phyloP scores from a whole-genome alignment of 1,140 invertebrate species.

The Liolophura sinensis region DNA sequence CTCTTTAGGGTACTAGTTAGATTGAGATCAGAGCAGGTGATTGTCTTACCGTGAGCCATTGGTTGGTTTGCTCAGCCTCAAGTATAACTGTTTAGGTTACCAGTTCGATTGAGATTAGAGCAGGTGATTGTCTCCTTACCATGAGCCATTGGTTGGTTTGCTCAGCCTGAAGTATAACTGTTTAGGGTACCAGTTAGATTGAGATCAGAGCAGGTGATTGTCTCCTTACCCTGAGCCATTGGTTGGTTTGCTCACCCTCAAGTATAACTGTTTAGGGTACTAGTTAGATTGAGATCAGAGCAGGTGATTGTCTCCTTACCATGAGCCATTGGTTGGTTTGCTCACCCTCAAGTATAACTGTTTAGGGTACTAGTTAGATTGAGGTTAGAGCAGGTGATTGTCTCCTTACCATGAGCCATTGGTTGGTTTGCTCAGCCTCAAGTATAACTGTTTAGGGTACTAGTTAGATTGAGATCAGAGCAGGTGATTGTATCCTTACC shows the following conservation, averaged over 20 bases:
- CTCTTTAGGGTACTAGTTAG: constrained; percentile 47
- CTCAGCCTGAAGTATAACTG: constrained; percentile 44
- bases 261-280: constrained; percentile 50
- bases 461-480: constrained; percentile 30
- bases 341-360: constrained; percentile 44
- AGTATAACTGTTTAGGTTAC: constrained; percentile 50
- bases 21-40: constrained; percentile 31
- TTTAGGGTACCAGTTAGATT: constrained; percentile 44
- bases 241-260: constrained; percentile 35
- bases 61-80: constrained; percentile 35
- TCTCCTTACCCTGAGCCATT: no score
- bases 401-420: no score
- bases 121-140: no score
- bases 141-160: constrained; percentile 40
- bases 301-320: no score
- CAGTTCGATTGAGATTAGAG: constrained; percentile 29
- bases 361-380: constrained; percentile 44
- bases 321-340: constrained; percentile 40
- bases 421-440: constrained; percentile 35
- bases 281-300: constrained; percentile 30
- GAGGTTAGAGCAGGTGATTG: constrained; percentile 35
- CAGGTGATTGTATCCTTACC: no score
- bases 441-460: constrained; percentile 50
- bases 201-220: constrained; percentile 35
- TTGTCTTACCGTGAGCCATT: constrained; percentile 47